Evolutionary conservation across 2,888 invertebrate species (phyloP), one percentile per base, ranked within the genome.

Genomic region (Autographa gamma): DNA sequence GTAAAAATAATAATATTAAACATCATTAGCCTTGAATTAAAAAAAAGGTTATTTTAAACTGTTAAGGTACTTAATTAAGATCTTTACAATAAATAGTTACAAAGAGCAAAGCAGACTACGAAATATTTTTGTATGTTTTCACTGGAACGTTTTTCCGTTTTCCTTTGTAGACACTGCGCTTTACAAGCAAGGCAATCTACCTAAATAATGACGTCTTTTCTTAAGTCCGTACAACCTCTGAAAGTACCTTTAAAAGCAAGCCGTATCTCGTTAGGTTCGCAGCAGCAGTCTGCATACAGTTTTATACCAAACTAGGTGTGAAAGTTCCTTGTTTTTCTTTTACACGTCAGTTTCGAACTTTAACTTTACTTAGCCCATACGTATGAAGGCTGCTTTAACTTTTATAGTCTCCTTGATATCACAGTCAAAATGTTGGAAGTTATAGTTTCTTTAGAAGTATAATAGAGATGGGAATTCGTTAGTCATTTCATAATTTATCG

Each of bases 111-210:
- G 63, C 41, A n/a, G 41, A 32, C 13, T 4, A 7, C 52, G 59
- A 60, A 25, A 54, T 70, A 79, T 75, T 58, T 77, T 0, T 19
- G 63, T n/a, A 34, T 56, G 43, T 58, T 65, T 70, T 71, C 62
- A 60, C 63, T 71, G 63, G 64, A 63, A 65, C 54, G 59, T 75
- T 77, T 66, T 79, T 65, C 58, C 25, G 56, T 38, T 60, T 68
- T 66, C 41, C 72, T 32, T 32, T 68, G 68, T 60, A 77, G 38
- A 77, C 79, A 79, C 75, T 79, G 72, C 65, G 56, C 79, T 79
- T 76, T 66, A 77, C 79, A 76, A 76, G 60, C 68, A 25, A 66
- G 72, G 76, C 80, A 79, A 77, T 79, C 69, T 77, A 76, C 76
- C 72, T 79, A 72, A 77, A 77, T 77, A 77, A 77, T 77, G 76